Evolutionary conservation across 2,797 vertebrate species (phyloP).

Genomic region (Prionace glauca): DNA sequence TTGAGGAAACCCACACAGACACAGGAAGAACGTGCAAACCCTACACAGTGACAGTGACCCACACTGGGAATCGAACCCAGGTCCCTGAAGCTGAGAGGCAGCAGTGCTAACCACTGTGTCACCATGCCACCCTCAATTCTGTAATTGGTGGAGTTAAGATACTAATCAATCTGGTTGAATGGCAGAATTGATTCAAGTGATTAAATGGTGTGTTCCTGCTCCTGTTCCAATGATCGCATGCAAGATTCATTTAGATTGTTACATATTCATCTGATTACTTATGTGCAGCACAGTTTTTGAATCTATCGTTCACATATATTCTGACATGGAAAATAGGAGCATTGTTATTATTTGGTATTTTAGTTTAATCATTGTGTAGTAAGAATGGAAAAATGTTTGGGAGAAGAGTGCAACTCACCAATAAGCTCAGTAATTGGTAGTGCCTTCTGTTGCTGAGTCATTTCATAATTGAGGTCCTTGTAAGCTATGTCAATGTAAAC

Average conservation of each 20-base stretch:
- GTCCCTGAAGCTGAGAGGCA: no score
- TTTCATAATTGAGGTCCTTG: conserved; percentile 60
- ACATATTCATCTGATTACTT: neutral
- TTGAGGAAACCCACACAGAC: no score
- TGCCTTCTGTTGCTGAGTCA: conserved; percentile 64
- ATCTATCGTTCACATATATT: neutral
- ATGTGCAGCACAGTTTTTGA: neutral
- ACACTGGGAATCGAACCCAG: no score
- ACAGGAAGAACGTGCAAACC: no score
- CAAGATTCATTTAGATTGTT: neutral
- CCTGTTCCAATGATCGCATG: neutral
- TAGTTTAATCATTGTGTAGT: neutral
- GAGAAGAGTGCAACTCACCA: conserved; percentile 51
- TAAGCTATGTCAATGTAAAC: conserved; percentile 65
- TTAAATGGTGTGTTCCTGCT: neutral
- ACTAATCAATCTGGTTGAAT: neutral
- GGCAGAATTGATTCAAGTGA: neutral
- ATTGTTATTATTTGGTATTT: neutral
- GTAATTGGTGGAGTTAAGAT: neutral
- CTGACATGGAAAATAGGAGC: neutral
- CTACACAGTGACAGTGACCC: no score
- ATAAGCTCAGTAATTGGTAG: conserved; percentile 56
- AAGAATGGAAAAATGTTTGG: neutral
- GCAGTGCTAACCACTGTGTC: no score
- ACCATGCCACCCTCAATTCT: no score